phyloP scores from a whole-genome alignment of 2,797 vertebrate genomes.

The Pagetopsis macropterus region DNA sequence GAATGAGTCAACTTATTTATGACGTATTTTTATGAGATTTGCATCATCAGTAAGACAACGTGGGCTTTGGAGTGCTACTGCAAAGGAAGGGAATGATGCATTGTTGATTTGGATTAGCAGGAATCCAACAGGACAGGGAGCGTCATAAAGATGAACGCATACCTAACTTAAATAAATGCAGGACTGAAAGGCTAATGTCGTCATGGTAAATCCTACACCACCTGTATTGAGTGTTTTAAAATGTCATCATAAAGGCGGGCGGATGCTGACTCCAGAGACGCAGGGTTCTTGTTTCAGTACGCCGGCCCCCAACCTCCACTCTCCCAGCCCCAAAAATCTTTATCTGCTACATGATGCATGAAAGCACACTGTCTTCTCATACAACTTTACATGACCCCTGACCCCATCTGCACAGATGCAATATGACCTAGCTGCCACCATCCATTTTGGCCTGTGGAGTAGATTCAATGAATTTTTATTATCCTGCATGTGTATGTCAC shows the following conservation, averaged over 20 bases:
- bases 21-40: not conserved
- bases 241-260: slow-evolving; percentile 40
- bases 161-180: not conserved
- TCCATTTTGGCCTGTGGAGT: slow-evolving; percentile 90
- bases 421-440: slow-evolving; percentile 96
- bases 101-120: not conserved
- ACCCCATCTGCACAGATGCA: slow-evolving; percentile 90
- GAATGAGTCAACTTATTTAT: not conserved
- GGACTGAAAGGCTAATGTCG: not conserved
- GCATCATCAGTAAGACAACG: not conserved
- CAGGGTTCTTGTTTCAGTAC: slow-evolving; percentile 21
- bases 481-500: slow-evolving; percentile 76
- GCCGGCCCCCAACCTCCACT: slow-evolving; percentile 43
- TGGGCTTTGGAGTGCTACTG: not conserved
- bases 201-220: not conserved
- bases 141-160: not conserved
- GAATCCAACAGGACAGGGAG: not conserved
- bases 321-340: slow-evolving; percentile 78
- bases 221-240: slow-evolving; percentile 15
- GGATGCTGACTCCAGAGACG: slow-evolving; percentile 44
- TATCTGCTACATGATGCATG: slow-evolving; percentile 99
- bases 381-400: slow-evolving; percentile 90
- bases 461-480: slow-evolving; percentile 99
- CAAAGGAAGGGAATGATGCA: not conserved
- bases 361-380: slow-evolving; percentile 93